These are phyloP conservation scores for Nansenia antarctica DNA, from an alignment of 2,113 vertebrate species.

Conservation along the genomic window DNA sequence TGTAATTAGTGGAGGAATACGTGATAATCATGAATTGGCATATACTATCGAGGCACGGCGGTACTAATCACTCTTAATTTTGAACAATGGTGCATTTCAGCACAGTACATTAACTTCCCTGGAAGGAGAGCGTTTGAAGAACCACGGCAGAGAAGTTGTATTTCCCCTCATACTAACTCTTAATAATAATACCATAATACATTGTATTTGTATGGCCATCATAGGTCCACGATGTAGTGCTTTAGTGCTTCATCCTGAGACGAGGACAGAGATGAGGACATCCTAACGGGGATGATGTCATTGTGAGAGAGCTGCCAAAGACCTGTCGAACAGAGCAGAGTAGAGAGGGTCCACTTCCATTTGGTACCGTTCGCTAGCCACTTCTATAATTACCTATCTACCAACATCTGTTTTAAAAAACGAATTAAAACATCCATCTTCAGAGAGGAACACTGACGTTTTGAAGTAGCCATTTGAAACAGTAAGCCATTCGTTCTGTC, in stretches of 20 bases:
- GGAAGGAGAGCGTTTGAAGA: neutral
- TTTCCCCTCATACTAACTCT: constrained; percentile 4
- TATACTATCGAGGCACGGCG: neutral
- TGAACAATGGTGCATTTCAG: neutral
- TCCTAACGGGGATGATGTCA: constrained; percentile 84
- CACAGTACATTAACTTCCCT: neutral
- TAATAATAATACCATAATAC: too few species aligned
- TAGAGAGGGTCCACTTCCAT: constrained; percentile 42
- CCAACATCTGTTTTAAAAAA: constrained; percentile 51
- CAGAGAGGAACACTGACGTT: neutral
- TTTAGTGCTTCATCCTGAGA: constrained; percentile 57
- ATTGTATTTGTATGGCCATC: too few species aligned
- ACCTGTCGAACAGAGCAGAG: constrained; percentile 57
- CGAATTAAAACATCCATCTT: neutral
- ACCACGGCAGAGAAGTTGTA: constrained; percentile 7
- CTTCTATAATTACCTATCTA: constrained; percentile 63
- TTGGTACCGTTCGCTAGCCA: constrained; percentile 65
- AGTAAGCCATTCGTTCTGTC: neutral
- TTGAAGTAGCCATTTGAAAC: neutral
- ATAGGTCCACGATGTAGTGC: constrained; percentile 57
- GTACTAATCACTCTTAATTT: neutral
- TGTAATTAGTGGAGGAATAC: constrained; percentile 48
- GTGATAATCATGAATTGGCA: constrained; percentile 48
- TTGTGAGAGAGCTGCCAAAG: constrained; percentile 69
- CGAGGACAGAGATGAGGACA: constrained; percentile 35